A percentile compares a stretch with the other conserved stretches of the same genome.
Evolutionary conservation across 2,888 invertebrate species (phyloP).

Genomic region (Balanococcus diminutus): DNA sequence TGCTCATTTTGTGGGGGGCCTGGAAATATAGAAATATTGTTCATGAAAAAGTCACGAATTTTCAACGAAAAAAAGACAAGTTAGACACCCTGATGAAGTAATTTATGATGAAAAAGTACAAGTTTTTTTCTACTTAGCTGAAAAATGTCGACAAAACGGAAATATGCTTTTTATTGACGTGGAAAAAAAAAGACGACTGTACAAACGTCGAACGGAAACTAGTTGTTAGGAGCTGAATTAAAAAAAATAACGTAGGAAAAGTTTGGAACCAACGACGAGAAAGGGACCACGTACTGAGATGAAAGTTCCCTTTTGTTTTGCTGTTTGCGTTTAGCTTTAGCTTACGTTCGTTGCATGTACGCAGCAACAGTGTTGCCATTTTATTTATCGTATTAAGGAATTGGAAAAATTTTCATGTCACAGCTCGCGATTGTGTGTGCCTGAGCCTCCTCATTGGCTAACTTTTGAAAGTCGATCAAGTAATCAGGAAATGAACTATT

Average conservation of each 20-base stretch:
- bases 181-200: neutral
- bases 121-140: neutral
- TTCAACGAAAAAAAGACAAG: too few species aligned
- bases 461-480: neutral
- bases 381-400: neutral
- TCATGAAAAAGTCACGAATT: too few species aligned
- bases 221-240: slow-evolving; percentile 36
- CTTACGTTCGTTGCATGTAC: neutral
- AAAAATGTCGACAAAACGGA: slow-evolving; percentile 7
- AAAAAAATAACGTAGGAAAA: slow-evolving; percentile 36
- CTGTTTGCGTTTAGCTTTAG: neutral
- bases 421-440: neutral
- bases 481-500: slow-evolving; percentile 37
- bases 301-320: slow-evolving; percentile 38
- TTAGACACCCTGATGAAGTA: too few species aligned
- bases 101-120: neutral
- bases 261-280: neutral
- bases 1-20: too few species aligned
- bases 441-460: neutral
- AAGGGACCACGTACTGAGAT: slow-evolving; percentile 4
- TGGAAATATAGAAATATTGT: too few species aligned
- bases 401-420: neutral
- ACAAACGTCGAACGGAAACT: slow-evolving; percentile 14
- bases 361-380: neutral
- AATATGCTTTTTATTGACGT: slow-evolving; percentile 41